Conservation (phyloP, 2,113 vertebrate species). For the Aphelocoma coerulescens region DNA sequence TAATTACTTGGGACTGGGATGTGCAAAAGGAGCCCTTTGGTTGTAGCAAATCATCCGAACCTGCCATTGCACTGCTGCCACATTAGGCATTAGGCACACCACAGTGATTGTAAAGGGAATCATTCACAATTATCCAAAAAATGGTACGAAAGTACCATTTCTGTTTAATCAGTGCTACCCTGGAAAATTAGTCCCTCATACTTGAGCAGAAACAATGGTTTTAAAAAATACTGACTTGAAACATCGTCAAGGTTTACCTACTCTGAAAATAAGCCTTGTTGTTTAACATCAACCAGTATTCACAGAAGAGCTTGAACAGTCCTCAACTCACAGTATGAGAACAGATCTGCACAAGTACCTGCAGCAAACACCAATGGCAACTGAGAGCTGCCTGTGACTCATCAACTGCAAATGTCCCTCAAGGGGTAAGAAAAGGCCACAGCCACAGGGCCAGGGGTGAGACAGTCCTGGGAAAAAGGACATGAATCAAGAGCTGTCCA, state of each 20-base stretch:
- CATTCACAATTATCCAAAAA: neutral
- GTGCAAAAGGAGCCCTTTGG: neutral
- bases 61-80: slow-evolving; percentile 11
- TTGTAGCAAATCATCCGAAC: neutral
- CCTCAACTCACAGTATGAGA: neutral
- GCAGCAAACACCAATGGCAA: neutral
- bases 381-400: neutral
- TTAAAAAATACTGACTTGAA: neutral
- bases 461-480: neutral
- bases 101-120: neutral
- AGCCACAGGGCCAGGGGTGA: neutral
- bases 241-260: neutral
- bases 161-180: neutral
- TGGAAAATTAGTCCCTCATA: neutral
- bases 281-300: neutral
- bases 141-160: neutral
- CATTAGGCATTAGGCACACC: neutral
- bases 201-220: neutral
- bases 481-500: neutral
- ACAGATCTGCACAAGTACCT: neutral
- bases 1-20: neutral
- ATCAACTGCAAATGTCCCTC: neutral
- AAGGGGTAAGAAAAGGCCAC: neutral
- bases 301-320: neutral
- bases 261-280: neutral